Base-by-base conservation (phyloP, 2,888 invertebrate species). In the Anorthoa munda region DNA sequence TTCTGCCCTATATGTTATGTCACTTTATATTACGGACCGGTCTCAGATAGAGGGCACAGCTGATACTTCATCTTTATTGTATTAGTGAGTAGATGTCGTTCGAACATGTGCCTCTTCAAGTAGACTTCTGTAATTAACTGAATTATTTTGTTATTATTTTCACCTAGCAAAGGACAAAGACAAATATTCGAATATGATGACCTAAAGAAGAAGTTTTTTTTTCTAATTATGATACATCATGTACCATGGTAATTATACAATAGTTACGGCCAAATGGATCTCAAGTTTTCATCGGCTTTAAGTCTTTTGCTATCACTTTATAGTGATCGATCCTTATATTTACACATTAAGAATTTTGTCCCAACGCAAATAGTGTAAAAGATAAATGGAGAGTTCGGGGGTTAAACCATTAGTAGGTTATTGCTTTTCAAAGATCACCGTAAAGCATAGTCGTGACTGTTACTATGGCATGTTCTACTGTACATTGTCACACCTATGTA, bases 31-130 rank as follows among this genome's bases (percentile, higher is more conserved):
- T 50, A 78, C 17, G 53, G 31, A 5, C 64, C 50, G 17, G 17
- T 31, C 23, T 73, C 4, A 50, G 11, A 61, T 56, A 71, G 26
- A 64, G 64, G 75, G 59, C 59, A 60, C 45, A 46, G 31, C 15
- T 23, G 64, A 75, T 75, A 45, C 23, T 51, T 81, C 55, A 65
- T 65, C 45, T 46, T 81, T 61, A 81, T 60, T 53, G 23, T 75
- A 55, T 81, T 64, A 64, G 11, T 17, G 45, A 0, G 21, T n/a
- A 9, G 13, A 12, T 18, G 59, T 48, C 21, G n/a, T 55, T 39
- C 26, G 18, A 60, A 39, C 26, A 71, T 48, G 26, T 46, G 39
- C 11, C 18, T n/a, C 17, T 65, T 46, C 26, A 11, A 15, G 31
- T 21, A 56, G 11, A 65, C 53, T 31, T 76, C 13, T 23, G 9